Conservation (phyloP, 2,888 invertebrate genomes). For the Anticlea derivata region DNA sequence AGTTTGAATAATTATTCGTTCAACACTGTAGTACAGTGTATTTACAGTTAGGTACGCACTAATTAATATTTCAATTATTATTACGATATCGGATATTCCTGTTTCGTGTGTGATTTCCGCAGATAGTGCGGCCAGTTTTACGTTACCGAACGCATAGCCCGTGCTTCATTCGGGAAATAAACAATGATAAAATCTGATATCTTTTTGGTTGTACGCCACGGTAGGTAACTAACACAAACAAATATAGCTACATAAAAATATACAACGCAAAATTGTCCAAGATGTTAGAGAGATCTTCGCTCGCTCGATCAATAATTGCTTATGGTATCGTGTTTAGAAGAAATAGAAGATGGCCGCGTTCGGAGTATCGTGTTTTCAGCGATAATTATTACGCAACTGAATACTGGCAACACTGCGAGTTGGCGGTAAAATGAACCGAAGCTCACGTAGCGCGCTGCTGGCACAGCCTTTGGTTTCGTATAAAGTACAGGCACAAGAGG, state of each 20-base stretch:
- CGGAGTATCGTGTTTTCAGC: slow-evolving; percentile 54
- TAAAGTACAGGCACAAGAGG: too few species aligned
- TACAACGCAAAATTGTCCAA: too few species aligned
- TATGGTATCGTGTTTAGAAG: too few species aligned
- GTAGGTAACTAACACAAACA: too few species aligned
- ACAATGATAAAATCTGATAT: slow-evolving; percentile 15
- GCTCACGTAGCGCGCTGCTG: slow-evolving; percentile 31
- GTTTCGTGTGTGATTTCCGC: slow-evolving; percentile 29
- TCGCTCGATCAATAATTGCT: too few species aligned
- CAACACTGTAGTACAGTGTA: slow-evolving; percentile 5
- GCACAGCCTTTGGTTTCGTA: too few species aligned
- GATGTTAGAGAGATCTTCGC: too few species aligned
- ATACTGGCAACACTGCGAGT: slow-evolving; percentile 50
- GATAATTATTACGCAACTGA: slow-evolving; percentile 65
- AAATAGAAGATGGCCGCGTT: slow-evolving; percentile 24
- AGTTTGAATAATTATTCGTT: neutral
- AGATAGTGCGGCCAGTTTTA: slow-evolving; percentile 51
- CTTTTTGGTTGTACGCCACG: neutral
- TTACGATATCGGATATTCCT: slow-evolving; percentile 39
- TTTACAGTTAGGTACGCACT: slow-evolving; percentile 28
- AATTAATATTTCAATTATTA: slow-evolving; percentile 42
- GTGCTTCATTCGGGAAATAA: slow-evolving; percentile 29
- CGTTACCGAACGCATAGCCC: slow-evolving; percentile 34
- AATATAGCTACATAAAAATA: too few species aligned
- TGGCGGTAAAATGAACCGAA: slow-evolving; percentile 53